Conservation (phyloP, 2,888 invertebrate species). For the Hydraecia micacea region DNA sequence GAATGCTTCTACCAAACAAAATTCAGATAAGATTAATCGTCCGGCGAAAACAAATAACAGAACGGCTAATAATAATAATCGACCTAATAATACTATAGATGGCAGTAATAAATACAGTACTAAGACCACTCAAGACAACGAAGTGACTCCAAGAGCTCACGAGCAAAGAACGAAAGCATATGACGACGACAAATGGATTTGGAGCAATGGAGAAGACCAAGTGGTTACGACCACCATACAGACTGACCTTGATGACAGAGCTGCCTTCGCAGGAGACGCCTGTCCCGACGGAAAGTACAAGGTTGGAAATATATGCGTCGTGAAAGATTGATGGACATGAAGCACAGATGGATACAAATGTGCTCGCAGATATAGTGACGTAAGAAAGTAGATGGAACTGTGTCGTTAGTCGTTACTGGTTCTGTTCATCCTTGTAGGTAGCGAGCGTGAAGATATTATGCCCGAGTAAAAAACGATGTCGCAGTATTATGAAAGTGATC, state of each 20-base stretch:
- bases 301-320: constrained; percentile 34
- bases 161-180: constrained; percentile 11
- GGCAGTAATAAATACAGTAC: not conserved
- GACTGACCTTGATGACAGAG: constrained; percentile 44
- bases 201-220: constrained; percentile 43
- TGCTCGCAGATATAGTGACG: constrained; percentile 1
- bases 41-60: constrained; percentile 18
- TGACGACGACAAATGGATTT: constrained; percentile 57
- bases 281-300: constrained; percentile 52
- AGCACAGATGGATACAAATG: constrained; percentile 1
- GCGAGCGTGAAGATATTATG: constrained; percentile 23
- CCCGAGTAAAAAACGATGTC: constrained; percentile 14
- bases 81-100: not conserved
- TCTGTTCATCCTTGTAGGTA: not conserved
- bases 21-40: constrained; percentile 15
- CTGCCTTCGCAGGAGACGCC: constrained; percentile 49
- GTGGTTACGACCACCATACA: constrained; percentile 24
- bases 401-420: not conserved
- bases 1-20: constrained; percentile 8
- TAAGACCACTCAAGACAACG: constrained; percentile 45
- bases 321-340: constrained; percentile 27
- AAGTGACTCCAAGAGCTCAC: constrained; percentile 31
- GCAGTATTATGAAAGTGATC: constrained; percentile 54
- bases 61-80: constrained; percentile 4
- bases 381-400: not conserved